Conservation (phyloP, 2,113 vertebrate genomes). For the Mormoops blainvillei region DNA sequence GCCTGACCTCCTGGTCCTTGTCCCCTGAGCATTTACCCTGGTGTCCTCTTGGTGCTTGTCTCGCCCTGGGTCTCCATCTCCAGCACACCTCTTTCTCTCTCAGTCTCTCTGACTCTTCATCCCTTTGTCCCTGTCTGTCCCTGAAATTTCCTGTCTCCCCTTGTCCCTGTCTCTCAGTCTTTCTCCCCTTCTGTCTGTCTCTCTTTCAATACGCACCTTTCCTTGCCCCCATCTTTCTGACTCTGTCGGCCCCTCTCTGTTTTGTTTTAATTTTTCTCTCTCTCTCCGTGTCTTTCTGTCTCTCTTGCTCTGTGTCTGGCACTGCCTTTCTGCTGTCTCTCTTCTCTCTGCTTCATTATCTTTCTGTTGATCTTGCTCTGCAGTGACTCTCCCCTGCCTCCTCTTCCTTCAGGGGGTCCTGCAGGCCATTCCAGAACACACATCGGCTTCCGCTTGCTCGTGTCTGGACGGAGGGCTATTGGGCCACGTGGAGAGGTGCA, state of each 20-base stretch:
- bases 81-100: no score
- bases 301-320: not conserved
- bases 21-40: accelerated
- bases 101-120: not conserved
- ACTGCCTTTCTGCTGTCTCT: accelerated
- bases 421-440: not conserved
- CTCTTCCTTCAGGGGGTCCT: not conserved
- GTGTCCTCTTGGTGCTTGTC: not conserved
- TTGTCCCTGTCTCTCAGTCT: not conserved
- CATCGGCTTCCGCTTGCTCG: not conserved
- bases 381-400: not conserved
- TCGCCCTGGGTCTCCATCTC: not conserved
- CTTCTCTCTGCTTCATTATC: no score
- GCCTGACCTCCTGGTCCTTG: not conserved
- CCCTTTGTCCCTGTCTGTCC: not conserved
- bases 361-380: not conserved
- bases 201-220: not conserved
- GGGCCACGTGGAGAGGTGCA: not conserved
- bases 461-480: accelerated
- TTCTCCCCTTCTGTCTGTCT: not conserved
- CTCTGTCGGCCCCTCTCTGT: not conserved
- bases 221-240: not conserved
- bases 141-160: not conserved
- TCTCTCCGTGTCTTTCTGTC: not conserved
- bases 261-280: not conserved